Base-by-base conservation (phyloP, 64 coral and sea anemone genomes). In the Pocillopora verrucosa region DNA sequence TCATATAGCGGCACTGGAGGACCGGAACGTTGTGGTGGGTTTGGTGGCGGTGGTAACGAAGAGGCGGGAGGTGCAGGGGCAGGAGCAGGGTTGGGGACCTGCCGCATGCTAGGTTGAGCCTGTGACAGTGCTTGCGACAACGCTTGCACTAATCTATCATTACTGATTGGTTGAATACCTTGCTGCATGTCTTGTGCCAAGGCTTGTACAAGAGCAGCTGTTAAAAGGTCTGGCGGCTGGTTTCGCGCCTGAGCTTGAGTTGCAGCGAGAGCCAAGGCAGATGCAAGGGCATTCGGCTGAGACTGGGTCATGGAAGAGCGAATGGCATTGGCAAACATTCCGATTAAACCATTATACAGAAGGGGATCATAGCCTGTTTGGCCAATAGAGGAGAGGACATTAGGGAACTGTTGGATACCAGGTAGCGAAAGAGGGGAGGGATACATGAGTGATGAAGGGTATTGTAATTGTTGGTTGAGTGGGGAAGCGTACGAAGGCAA, bases 161-260 rank as follows among this genome's bases (percentile, higher is more conserved):
- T 85, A 65, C 82, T 85, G 37, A 85, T 85, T 19, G 89, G 79
- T 24, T 77, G 79, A 76, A 63, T 65, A 3, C 80, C 74, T 68
- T 91, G 79, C 36, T 64, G 61, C 20, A 91, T 41, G 60, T 76
- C 41, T 59, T 92, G 79, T 58, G 90, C 83, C 30, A 92, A 75
- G 16, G 90, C 90, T 45, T 92, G 90, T 16, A 83, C 87, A 22
- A 92, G 67, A 72, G 90, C 90, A 30, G 90, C 74, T 16, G 90
- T 87, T 60, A 92, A 34, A 59, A 92, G 25, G n/a, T 87, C 74
- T n/a, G 74, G 74, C 19, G 90, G 83, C 25, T 92, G 90, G 58
- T 86, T 87, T 7, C 65, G 76, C 37, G 82, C 83, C 19, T 92
- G 90, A 58, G 83, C 83, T 80, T 87, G 90, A 35, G 4, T 78